These are phyloP conservation scores for Tachypleus tridentatus DNA, from an alignment of 1,140 invertebrate genomes.

Conservation along the genomic window DNA sequence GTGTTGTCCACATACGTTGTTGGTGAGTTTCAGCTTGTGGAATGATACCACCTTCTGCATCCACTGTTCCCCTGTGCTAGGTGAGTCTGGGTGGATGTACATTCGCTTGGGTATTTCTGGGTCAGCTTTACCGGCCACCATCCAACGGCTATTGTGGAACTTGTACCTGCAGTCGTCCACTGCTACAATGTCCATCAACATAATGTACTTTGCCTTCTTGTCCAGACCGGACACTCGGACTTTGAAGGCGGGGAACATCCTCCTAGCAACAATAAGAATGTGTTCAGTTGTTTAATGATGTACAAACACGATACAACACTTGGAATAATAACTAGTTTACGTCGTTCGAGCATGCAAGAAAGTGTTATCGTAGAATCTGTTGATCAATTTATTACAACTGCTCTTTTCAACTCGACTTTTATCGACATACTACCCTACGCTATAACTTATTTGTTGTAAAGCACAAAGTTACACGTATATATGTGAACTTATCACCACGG, in stretches of 20 bases:
- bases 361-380: no score
- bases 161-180: slow-evolving; percentile 36
- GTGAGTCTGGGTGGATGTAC: slow-evolving; percentile 98
- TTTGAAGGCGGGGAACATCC: slow-evolving; percentile 97
- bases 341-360: no score
- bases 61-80: slow-evolving; percentile 96
- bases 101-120: slow-evolving; percentile 99
- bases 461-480: no score
- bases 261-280: slow-evolving; percentile 51
- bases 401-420: no score
- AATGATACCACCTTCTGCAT: slow-evolving; percentile 99
- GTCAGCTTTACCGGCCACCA: slow-evolving; percentile 70
- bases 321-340: no score
- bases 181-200: slow-evolving; percentile 57
- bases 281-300: no score
- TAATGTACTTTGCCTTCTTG: slow-evolving; percentile 94
- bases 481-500: no score
- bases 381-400: no score
- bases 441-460: no score
- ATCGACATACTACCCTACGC: no score
- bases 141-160: slow-evolving; percentile 47
- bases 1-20: slow-evolving; percentile 99
- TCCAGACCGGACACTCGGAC: slow-evolving; percentile 89
- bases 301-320: no score
- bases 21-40: slow-evolving; percentile 97